Base-by-base conservation (phyloP, 2,797 vertebrate genomes). In the Darevskia nairensis region DNA sequence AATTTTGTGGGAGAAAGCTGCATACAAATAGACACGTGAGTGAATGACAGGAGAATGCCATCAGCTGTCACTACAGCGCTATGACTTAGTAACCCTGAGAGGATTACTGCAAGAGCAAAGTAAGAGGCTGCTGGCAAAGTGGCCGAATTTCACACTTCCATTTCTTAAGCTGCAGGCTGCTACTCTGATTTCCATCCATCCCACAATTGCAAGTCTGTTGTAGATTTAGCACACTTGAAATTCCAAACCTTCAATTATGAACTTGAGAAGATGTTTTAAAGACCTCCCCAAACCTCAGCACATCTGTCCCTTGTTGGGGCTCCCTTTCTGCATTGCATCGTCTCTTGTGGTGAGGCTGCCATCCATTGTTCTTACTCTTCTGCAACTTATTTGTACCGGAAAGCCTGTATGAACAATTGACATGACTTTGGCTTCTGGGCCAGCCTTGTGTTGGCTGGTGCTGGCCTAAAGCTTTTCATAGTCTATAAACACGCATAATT, bases 221-320 rank as follows among this genome's bases (percentile, higher is more conserved):
- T 35, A 92, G 64, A 66, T 75, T 79, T 72, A 35, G 77, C 87
- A 86, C 81, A 32, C 8, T 19, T 89, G 61, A 91, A 88, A 66
- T 4, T 6, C 3, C 13, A 17, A 19, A 1, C 66, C n/a, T 75
- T 74, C 19, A 27, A 1, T 41, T 25, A 10, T 78, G 75, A 86
- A 80, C 7, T 74, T 78, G 8, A 86, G 78, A 86, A 29, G 27
- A 21, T 44, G 29, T 81, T 87, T 87, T 13, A 81, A 79, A 77
- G 64, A 19, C 66, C 2, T 83, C 72, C 15, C 11, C 46, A 39
- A 11, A 79, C 69, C 21, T 32, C 11, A 66, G 41, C 46, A 19
- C 23, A 39, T 82, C 87, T 83, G 75, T 11, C 68, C 77, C 84
- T 88, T 76, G 61, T 78, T 69, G 85, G 19, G 84, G 8, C 3